A percentile compares a stretch with the other conserved stretches of the same genome.
Conservation (phyloP, 2,797 vertebrate genomes). For the Anguilla anguilla region DNA sequence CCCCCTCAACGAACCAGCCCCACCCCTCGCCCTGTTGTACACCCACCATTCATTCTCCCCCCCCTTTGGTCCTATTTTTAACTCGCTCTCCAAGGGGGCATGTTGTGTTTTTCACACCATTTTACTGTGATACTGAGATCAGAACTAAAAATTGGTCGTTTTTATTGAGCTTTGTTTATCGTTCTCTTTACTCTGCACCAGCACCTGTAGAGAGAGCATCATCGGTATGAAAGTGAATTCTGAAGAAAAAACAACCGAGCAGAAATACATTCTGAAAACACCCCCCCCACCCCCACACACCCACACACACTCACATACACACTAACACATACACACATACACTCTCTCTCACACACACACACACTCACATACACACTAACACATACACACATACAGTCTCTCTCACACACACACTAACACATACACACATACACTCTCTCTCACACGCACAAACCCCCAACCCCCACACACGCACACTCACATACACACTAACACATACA, state of each 20-base stretch:
- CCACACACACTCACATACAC: background rate
- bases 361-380: background rate
- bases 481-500: too few relatives aligned
- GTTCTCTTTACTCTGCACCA: background rate
- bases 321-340: background rate
- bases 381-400: too few relatives aligned
- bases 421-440: too few relatives aligned
- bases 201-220: background rate
- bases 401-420: too few relatives aligned
- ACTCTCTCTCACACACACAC: too few relatives aligned
- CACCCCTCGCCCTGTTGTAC: background rate
- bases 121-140: background rate
- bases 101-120: background rate
- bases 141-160: background rate
- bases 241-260: background rate
- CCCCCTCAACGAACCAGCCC: background rate
- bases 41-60: background rate
- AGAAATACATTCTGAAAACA: background rate
- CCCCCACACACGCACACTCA: too few relatives aligned
- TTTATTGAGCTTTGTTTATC: background rate
- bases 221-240: background rate
- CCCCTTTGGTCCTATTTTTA: background rate
- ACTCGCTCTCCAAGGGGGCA: background rate
- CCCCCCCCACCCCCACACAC: background rate
- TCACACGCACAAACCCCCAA: too few relatives aligned